Evolutionary conservation across 2,888 invertebrate genomes (phyloP).

Genomic region (Cenopis cana): DNA sequence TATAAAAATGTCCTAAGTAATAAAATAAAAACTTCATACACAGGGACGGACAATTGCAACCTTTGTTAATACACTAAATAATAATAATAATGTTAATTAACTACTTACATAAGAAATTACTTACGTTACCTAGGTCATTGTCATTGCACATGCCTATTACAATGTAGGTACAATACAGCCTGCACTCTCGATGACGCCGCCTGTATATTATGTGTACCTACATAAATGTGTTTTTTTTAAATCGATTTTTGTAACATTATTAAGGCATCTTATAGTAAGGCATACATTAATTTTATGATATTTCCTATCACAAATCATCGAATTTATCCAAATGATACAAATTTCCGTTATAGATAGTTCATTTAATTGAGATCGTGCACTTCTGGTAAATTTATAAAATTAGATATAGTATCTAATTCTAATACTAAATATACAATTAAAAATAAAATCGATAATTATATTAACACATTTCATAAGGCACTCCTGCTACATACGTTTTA

Average conservation of each 20-base stretch:
- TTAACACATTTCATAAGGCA: constrained; percentile 30
- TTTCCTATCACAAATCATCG: constrained; percentile 32
- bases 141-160: constrained; percentile 37
- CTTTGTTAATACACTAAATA: constrained; percentile 13
- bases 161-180: constrained; percentile 5
- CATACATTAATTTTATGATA: constrained; percentile 22
- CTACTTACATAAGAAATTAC: constrained; percentile 19
- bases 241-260: too few species aligned
- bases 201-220: not conserved
- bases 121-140: constrained; percentile 25
- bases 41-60: constrained; percentile 37
- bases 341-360: constrained; percentile 26
- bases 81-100: constrained; percentile 24
- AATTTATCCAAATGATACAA: constrained; percentile 33
- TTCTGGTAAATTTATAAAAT: constrained; percentile 52
- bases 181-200: too few species aligned
- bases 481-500: constrained; percentile 14
- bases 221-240: not conserved
- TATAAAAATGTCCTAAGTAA: constrained; percentile 13
- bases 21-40: constrained; percentile 13
- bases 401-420: constrained; percentile 14
- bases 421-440: constrained; percentile 32
- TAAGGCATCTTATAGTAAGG: constrained; percentile 32
- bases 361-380: constrained; percentile 57
- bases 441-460: constrained; percentile 31